Evolutionary conservation across 1,140 invertebrate species (phyloP), one percentile per base, ranked within the genome.

Genomic region (Leptonema lineaticorne): DNA sequence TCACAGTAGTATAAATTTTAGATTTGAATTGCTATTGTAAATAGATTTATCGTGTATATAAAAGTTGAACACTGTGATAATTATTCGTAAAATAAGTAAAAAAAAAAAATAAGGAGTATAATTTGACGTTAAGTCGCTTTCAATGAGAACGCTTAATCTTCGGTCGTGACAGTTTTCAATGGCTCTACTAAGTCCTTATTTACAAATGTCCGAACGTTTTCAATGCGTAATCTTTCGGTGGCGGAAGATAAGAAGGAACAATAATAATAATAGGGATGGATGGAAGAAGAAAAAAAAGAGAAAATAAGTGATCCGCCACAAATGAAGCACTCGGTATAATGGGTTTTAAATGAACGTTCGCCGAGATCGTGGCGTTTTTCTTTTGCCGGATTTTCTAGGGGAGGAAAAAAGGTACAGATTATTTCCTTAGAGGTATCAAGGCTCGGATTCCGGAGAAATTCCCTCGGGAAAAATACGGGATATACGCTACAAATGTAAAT

Each of bases 301-400:
- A 9, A 18, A 16, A 33, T 59, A 14, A 9, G 18, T 22, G 14
- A 57, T 28, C 28, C 28, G 27, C 57, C 24, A 59, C 57, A 59
- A 33, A 59, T 59, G 57, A 37, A 59, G 28, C 57, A 33, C 57
- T 59, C 27, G 30, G 14, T 14, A 37, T 59, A 59, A 59, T 59
- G 57, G 57, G 57, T 59, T 59, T 59, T 59, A 59, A 59, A 59
- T 33, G 28, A 59, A 59, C 30, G 27, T 22, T 22, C 28, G 27
- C n/a, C 1, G n/a, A 16, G 57, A 16, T 28, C 24, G 22, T 22
- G 28, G 53, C 26, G 18, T 26, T 26, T 53, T 53, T 1, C 48
- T 26, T 20, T n/a, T n/a, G n/a, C n/a, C n/a, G n/a, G n/a, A n/a
- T n/a, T n/a, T n/a, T n/a, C n/a, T n/a, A n/a, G n/a, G n/a, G n/a